Base-by-base conservation (phyloP, 2,888 invertebrate species). In the Acrobasis consociella region DNA sequence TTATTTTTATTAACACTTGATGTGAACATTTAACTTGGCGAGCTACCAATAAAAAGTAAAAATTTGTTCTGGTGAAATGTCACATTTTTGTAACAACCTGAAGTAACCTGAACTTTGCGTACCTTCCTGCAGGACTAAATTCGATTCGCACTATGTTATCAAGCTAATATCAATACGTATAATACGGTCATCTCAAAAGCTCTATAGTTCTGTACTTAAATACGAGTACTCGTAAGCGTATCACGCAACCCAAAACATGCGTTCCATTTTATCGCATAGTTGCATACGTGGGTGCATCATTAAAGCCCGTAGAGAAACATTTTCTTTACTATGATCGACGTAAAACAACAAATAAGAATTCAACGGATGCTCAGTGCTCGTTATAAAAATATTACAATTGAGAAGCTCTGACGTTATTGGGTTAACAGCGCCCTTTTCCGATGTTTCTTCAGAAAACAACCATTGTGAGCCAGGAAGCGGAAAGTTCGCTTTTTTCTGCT, bases 381-480 rank as follows among this genome's bases (percentile, higher is more conserved):
- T 60, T 49, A 49, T 58, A 52, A 52, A 60, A 38, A 61, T 56
- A 59, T 63, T 60, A 60, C 56, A 62, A 63, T 62, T 58, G 65
- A 62, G 53, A 50, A 49, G 16, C 17, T 22, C 38, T 38, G 64
- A 60, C 59, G 59, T 65, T 59, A 65, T 50, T 67, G 58, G 67
- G 66, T 65, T 67, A 67, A 66, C 66, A 56, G 56, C 60, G 15
- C 53, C 49, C 42, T 49, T 63, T 64, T 63, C 65, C 61, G 31
- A 42, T 58, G 56, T 63, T 64, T 63, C 58, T 50, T 63, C 49
- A 39, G 39, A 59, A 63, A 65, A 64, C 58, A 62, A 39, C 17
- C 58, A 65, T 65, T 68, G 65, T 71, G 70, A 75, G 77, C 64
- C 64, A 72, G 73, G 71, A 72, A 73, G 68, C 69, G 64, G 71